Evolutionary conservation across 2,888 invertebrate genomes (phyloP).

Genomic region (Stenurella melanura): DNA sequence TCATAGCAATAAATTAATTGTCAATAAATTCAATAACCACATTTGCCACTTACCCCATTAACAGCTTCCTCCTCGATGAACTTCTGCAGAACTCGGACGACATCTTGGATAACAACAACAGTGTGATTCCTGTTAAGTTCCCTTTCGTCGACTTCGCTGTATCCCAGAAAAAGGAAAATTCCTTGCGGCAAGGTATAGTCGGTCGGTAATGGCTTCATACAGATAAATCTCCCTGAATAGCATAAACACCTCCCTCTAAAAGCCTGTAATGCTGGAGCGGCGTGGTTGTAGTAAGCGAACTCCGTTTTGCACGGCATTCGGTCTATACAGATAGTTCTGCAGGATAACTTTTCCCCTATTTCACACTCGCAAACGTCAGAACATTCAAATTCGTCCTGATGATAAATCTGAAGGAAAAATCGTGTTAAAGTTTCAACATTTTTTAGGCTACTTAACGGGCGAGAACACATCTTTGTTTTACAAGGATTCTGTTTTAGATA

Average conservation of each 20-base stretch:
- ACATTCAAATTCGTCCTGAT: constrained; percentile 91
- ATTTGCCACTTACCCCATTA: constrained; percentile 78
- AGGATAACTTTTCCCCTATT: constrained; percentile 84
- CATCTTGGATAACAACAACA: constrained; percentile 88
- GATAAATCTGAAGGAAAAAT: constrained; percentile 80
- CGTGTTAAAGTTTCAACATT: neutral
- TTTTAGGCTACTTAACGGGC: neutral
- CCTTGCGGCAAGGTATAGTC: constrained; percentile 88
- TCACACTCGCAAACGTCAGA: constrained; percentile 93
- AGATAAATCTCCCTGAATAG: constrained; percentile 93
- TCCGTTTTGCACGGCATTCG: constrained; percentile 91
- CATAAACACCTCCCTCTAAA: constrained; percentile 90
- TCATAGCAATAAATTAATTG: no score
- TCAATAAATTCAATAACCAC: neutral
- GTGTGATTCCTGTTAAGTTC: constrained; percentile 86
- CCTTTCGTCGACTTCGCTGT: constrained; percentile 91
- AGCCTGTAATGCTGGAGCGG: constrained; percentile 92
- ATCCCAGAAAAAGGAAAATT: constrained; percentile 91
- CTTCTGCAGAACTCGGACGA: constrained; percentile 87
- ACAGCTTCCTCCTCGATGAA: constrained; percentile 84
- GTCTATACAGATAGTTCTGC: constrained; percentile 92
- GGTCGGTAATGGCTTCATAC: constrained; percentile 88
- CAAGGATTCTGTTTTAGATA: neutral
- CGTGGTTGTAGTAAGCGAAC: constrained; percentile 92
- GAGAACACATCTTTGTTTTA: neutral